These are phyloP conservation scores for Rhagonycha fulva DNA, from an alignment of 2,888 invertebrate genomes.

Conservation along the genomic window DNA sequence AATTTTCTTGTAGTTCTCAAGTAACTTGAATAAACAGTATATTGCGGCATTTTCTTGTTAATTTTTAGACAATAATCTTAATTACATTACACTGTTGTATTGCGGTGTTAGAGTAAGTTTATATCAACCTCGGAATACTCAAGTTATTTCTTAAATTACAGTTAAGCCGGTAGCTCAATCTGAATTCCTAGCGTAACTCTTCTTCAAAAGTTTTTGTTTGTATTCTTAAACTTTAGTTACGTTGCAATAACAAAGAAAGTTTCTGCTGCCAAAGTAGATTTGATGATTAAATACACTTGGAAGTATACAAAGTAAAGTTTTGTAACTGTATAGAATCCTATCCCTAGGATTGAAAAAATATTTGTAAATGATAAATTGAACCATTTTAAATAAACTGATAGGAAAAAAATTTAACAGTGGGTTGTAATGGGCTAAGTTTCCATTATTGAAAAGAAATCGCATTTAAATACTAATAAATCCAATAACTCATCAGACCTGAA, in stretches of 20 bases:
- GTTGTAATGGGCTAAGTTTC: not conserved
- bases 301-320: slow-evolving; percentile 25
- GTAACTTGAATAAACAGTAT: not conserved
- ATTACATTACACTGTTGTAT: not conserved
- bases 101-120: not conserved
- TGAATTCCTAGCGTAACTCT: slow-evolving; percentile 35
- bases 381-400: not conserved
- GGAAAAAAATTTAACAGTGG: not conserved
- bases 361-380: not conserved
- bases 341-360: not conserved
- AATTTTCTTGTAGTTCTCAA: not conserved
- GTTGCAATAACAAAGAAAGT: slow-evolving; percentile 29
- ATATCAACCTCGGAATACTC: not conserved
- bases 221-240: slow-evolving; percentile 31
- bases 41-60: not conserved
- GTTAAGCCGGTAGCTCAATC: slow-evolving; percentile 26
- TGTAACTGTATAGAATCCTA: not conserved
- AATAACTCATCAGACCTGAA: too few species aligned
- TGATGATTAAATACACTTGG: slow-evolving; percentile 31
- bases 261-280: slow-evolving; percentile 28
- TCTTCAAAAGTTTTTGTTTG: slow-evolving; percentile 34
- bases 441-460: too few species aligned
- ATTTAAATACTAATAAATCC: too few species aligned
- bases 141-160: not conserved
- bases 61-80: slow-evolving; percentile 1